Evolutionary conservation across 2,888 invertebrate species (phyloP).

Genomic region (Morinoia aosen): DNA sequence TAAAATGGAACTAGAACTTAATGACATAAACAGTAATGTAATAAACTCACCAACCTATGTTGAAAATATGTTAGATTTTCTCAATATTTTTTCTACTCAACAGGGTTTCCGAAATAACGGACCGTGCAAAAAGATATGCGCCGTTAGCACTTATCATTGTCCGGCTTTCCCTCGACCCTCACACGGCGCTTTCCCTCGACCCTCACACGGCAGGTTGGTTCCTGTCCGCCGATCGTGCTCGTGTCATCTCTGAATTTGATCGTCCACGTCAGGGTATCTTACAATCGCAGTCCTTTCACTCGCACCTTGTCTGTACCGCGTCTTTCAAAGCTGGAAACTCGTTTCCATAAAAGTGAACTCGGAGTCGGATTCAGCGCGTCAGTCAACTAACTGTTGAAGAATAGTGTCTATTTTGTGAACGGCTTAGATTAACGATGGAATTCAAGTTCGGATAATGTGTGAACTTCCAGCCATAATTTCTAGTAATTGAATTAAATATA

Average conservation of each 20-base stretch:
- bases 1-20: no score
- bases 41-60: background rate
- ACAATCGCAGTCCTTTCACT: background rate
- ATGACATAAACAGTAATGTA: no score
- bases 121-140: background rate
- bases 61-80: background rate
- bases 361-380: background rate
- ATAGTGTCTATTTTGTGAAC: no score
- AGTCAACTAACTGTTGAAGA: background rate
- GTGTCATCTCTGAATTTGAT: background rate
- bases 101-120: background rate
- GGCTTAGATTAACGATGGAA: no score
- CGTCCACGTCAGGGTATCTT: background rate
- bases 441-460: no score
- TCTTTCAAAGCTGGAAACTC: background rate
- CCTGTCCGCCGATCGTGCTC: background rate
- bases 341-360: background rate
- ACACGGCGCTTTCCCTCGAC: background rate
- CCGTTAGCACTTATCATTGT: background rate
- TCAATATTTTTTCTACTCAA: background rate
- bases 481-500: no score
- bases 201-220: background rate
- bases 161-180: background rate
- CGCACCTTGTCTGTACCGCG: background rate
- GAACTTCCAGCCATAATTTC: no score